Evolutionary conservation across 2,113 vertebrate species (phyloP), one percentile per base, ranked within the genome.

Genomic region (Paraplagusia blochii): DNA sequence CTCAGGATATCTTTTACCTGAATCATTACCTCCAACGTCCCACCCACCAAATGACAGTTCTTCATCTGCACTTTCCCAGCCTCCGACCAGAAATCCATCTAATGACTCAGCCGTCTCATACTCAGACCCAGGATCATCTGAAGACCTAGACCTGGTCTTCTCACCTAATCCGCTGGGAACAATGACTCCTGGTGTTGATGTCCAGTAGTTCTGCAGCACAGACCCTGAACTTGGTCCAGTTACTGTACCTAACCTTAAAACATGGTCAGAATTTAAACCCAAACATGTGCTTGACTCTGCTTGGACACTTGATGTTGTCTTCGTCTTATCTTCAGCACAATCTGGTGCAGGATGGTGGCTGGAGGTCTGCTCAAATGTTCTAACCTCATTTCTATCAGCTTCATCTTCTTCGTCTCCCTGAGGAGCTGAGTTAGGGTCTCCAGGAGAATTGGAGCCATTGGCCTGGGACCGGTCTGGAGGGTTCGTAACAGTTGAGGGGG

Each of bases 161-260:
- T 88, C 82, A 15, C 88, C 88, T n/a, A 69, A 82, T 63, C 91
- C 88, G 36, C 90, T 77, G 47, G 86, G 90, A 53, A 91, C 84
- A 34, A 85, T 53, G 2, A 91, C 85, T 39, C 89, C 88, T 18
- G 90, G 89, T 44, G 89, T 87, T 42, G 82, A 81, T 29, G 74
- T 76, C 42, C 83, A 79, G 36, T 65, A 69, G 9, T 66, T 67
- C 48, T 58, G 68, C 14, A 63, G 56, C 16, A 51, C 53, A 48
- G 51, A 4, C 38, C 38, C 50, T 46, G 22, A 29, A 29, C 22
- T 29, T 29, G 22, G 22, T 4, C 22, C 22, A 29, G 22, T 29
- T 29, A 29, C 22, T 29, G 22, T n/a, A n/a, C n/a, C n/a, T n/a
- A n/a, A n/a, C n/a, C n/a, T n/a, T n/a, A n/a, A n/a, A n/a, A 29